Evolutionary conservation across 2,113 vertebrate species (phyloP).

Genomic region (Hippocampus barbouri): DNA sequence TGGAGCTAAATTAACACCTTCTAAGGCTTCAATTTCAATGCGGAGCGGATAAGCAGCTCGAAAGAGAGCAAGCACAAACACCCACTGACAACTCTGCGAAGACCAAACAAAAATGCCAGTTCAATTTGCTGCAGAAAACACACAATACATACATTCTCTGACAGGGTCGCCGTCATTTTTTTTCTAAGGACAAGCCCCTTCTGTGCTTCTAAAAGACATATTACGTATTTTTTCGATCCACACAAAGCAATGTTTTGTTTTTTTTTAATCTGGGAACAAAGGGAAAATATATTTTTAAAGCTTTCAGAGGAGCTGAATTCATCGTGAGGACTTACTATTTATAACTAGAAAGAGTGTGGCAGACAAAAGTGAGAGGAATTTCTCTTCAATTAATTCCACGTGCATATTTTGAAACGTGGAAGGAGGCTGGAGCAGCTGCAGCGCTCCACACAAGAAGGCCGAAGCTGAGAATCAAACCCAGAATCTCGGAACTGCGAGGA

Average conservation of each 20-base stretch:
- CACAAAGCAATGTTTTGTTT: background rate
- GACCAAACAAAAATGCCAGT: background rate
- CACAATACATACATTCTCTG: background rate
- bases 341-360: background rate
- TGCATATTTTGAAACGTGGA: background rate
- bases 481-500: background rate
- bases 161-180: background rate
- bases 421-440: too few species aligned
- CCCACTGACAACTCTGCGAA: background rate
- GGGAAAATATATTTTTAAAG: background rate
- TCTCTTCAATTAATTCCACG: background rate
- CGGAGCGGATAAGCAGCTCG: too few species aligned
- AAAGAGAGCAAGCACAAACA: slow-evolving; percentile 2
- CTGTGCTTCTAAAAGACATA: background rate
- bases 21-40: slow-evolving; percentile 25
- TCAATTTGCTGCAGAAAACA: background rate
- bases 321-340: background rate
- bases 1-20: slow-evolving; percentile 51
- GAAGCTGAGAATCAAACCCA: too few species aligned
- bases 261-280: background rate
- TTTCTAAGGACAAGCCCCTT: background rate
- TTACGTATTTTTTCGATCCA: background rate
- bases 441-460: too few species aligned
- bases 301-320: background rate
- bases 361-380: background rate